These are phyloP conservation scores for Perdix hodgsoniae DNA, from an alignment of 2,797 vertebrate genomes.

Conservation along the genomic window DNA sequence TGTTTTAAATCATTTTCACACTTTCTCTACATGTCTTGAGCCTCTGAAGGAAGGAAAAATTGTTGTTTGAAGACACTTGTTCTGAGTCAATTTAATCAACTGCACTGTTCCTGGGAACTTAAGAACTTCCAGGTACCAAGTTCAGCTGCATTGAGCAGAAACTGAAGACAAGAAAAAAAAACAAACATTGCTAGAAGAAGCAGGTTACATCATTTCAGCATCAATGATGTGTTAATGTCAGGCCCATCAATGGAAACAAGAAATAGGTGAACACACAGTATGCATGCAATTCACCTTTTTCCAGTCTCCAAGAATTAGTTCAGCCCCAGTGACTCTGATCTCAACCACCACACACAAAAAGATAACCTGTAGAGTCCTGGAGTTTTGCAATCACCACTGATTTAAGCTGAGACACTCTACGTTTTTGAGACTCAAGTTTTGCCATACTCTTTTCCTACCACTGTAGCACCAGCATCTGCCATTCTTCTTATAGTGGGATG, in stretches of 20 bases:
- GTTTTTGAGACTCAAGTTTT: background rate
- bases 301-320: background rate
- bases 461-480: background rate
- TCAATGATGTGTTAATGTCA: background rate
- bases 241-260: background rate
- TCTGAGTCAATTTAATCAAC: conserved; percentile 32
- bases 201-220: background rate
- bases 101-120: background rate
- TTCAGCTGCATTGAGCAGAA: background rate
- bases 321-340: background rate
- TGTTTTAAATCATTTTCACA: background rate
- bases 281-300: background rate
- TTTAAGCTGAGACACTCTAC: background rate
- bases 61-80: conserved; percentile 10
- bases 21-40: background rate
- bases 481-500: background rate
- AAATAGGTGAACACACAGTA: rapidly evolving
- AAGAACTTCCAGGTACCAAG: background rate
- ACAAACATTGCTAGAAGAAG: background rate
- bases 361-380: rapidly evolving
- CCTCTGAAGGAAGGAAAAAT: background rate
- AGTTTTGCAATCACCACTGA: background rate
- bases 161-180: background rate
- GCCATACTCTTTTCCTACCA: background rate
- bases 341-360: background rate